Base-by-base conservation (phyloP, 2,888 invertebrate genomes). In the Amaurobius ferox region DNA sequence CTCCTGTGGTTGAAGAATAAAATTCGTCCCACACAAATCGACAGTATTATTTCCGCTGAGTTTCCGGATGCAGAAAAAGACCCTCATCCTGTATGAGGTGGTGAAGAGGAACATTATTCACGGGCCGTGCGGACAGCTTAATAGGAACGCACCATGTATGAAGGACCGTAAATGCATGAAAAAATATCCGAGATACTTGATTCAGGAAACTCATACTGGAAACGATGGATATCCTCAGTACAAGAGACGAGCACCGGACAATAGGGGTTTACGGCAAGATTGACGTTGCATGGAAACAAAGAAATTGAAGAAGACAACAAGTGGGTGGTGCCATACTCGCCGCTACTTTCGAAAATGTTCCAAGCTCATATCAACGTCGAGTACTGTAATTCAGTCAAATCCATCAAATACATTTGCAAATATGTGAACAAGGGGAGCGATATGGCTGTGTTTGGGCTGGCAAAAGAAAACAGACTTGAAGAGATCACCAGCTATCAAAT, bases 221-320 rank as follows among this genome's bases (percentile, higher is more conserved):
- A 28, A 32, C n/a, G 64, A 79, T 19, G 73, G 86, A 0, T 86
- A 76, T 29, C 70, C 77, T 11, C 5, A 28, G 0, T 72, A 71
- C 29, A 44, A 64, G 28, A 7, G 35, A 26, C 13, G 73, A 2
- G 19, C 66, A 28, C 66, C 32, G 1, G 16, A 66, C 11, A 16
- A 66, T n/a, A n/a, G 30, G 28, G 66, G 32, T 6, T 3, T 30
- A n/a, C n/a, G n/a, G n/a, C n/a, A n/a, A n/a, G n/a, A n/a, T n/a
- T n/a, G n/a, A n/a, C n/a, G n/a, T n/a, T n/a, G n/a, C n/a, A n/a
- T n/a, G n/a, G n/a, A n/a, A n/a, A n/a, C n/a, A n/a, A n/a, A n/a
- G 44, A 44, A 2, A 44, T 44, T 44, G 44, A 44, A 5, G n/a
- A 16, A 16, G 35, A 73, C 26, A 73, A 73, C 16, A 35, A 39